phyloP scores from a whole-genome alignment of 1,140 invertebrate genomes.

The Holcopasites calliopsidis region DNA sequence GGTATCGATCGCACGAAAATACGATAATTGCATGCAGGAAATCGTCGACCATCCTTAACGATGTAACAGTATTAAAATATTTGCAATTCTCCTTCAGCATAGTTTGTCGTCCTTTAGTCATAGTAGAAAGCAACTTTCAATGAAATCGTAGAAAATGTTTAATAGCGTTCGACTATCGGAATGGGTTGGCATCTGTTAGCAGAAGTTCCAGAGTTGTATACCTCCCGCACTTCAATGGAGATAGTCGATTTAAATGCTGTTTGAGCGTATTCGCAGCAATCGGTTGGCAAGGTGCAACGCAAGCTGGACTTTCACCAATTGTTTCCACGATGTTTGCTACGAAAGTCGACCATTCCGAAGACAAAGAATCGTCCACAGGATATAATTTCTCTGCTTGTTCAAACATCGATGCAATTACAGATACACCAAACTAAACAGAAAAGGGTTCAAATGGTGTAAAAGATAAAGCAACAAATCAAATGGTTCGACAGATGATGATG shows the following conservation, averaged over 20 bases:
- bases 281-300: conserved; percentile 71
- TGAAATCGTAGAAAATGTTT: conserved; percentile 31
- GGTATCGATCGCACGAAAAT: conserved; percentile 43
- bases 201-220: conserved; percentile 70
- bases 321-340: conserved; percentile 66
- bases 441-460: conserved; percentile 16
- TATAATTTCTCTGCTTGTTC: conserved; percentile 72
- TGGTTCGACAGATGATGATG: not conserved
- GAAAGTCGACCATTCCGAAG: conserved; percentile 74
- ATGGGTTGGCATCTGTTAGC: conserved; percentile 73
- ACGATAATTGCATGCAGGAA: conserved; percentile 46
- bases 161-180: conserved; percentile 58
- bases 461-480: conserved; percentile 15
- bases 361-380: conserved; percentile 51
- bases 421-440: conserved; percentile 75
- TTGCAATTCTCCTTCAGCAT: conserved; percentile 30
- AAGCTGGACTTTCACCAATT: conserved; percentile 63
- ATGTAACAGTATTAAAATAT: conserved; percentile 51
- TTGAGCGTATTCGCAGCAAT: conserved; percentile 71
- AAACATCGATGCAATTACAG: conserved; percentile 73
- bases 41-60: conserved; percentile 42
- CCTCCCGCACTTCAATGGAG: conserved; percentile 67
- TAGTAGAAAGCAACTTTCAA: conserved; percentile 49
- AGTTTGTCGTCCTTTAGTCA: conserved; percentile 34
- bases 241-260: conserved; percentile 71